Conservation (phyloP, 2,888 invertebrate species). For the Gandaritis pyraliata region DNA sequence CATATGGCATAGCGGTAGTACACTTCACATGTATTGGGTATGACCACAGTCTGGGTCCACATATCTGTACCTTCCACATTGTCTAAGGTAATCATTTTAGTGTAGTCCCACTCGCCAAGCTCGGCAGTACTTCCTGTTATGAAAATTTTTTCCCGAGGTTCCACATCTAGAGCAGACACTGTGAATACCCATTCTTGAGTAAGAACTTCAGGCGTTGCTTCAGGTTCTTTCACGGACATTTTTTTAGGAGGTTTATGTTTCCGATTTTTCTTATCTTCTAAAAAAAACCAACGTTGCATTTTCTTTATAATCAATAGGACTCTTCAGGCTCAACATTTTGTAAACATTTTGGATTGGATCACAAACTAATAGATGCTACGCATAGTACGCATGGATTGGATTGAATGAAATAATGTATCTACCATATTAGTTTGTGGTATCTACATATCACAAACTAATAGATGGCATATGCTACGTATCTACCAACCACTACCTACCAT, state of each 20-base stretch:
- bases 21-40: conserved; percentile 88
- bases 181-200: conserved; percentile 71
- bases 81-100: conserved; percentile 84
- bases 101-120: conserved; percentile 89
- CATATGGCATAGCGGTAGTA: conserved; percentile 92
- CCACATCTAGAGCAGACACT: conserved; percentile 81
- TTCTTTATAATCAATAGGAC: conserved; percentile 4
- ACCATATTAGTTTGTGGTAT: too few species aligned
- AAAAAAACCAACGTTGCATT: conserved; percentile 88
- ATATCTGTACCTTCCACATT: conserved; percentile 71
- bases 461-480: too few species aligned
- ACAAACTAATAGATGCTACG: too few species aligned
- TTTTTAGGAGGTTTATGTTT: conserved; percentile 59
- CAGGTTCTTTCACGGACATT: conserved; percentile 58
- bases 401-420: too few species aligned
- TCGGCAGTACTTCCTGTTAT: conserved; percentile 87
- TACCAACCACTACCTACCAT: too few species aligned
- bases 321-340: too few species aligned
- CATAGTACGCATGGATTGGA: too few species aligned
- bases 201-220: conserved; percentile 51
- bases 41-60: conserved; percentile 86
- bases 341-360: too few species aligned
- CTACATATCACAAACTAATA: too few species aligned
- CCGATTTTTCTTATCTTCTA: conserved; percentile 77
- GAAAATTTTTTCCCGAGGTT: conserved; percentile 87